phyloP scores from a whole-genome alignment of 2,888 invertebrate genomes.

The Lysandra bellargus region DNA sequence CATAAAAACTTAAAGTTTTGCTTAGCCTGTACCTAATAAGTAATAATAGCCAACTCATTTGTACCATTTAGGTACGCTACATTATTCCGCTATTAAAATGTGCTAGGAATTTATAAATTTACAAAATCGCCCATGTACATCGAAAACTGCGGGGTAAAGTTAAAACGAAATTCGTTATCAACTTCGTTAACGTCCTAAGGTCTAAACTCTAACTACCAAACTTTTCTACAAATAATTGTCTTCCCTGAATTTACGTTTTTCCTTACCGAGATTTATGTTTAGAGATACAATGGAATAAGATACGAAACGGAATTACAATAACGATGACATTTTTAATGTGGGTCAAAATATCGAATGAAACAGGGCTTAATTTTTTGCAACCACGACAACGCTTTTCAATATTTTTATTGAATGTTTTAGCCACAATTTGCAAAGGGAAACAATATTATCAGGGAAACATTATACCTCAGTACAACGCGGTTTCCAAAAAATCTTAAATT shows the following conservation, averaged over 20 bases:
- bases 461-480: neutral
- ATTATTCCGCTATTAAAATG: neutral
- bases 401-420: neutral
- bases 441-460: neutral
- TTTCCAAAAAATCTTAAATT: no score
- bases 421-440: neutral
- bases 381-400: neutral
- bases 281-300: conserved; percentile 20
- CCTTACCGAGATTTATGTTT: conserved; percentile 34
- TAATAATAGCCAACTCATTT: neutral
- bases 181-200: conserved; percentile 39
- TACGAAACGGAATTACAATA: neutral
- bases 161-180: conserved; percentile 40
- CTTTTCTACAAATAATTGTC: conserved; percentile 41
- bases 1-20: no score
- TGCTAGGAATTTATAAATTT: neutral
- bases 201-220: conserved; percentile 42
- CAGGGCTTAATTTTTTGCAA: neutral
- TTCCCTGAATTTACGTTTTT: conserved; percentile 40
- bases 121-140: conserved; percentile 13
- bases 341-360: neutral
- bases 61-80: neutral
- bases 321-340: neutral
- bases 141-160: conserved; percentile 20
- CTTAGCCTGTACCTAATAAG: no score